phyloP scores from a whole-genome alignment of 2,113 vertebrate species.

The Mastomys coucha region DNA sequence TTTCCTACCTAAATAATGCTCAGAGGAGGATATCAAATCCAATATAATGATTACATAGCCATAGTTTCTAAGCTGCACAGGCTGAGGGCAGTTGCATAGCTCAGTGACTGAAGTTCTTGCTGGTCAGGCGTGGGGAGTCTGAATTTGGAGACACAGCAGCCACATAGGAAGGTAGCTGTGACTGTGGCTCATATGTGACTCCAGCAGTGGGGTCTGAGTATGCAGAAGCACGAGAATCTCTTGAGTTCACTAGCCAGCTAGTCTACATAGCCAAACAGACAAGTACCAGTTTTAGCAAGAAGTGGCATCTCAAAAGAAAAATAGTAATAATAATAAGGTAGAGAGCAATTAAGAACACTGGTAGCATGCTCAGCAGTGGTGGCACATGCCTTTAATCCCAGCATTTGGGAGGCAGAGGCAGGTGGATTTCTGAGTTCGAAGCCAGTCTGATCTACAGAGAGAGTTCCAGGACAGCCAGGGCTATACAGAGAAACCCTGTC shows the following conservation, averaged over 20 bases:
- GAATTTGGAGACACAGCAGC: neutral
- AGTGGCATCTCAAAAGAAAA: neutral
- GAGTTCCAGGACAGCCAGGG: no score
- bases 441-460: no score
- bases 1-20: neutral
- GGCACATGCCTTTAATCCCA: no score
- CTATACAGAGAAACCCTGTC: no score
- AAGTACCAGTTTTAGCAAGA: neutral
- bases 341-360: neutral
- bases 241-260: neutral
- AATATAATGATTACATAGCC: neutral
- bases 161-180: neutral
- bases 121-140: neutral
- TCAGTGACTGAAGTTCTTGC: neutral
- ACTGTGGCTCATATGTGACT: neutral
- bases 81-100: fast-evolving
- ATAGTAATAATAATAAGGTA: no score
- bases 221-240: neutral
- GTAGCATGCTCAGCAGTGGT: no score
- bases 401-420: no score
- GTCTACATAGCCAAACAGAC: neutral
- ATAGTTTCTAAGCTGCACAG: neutral
- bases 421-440: no score
- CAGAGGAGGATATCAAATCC: neutral
- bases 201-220: neutral